Evolutionary conservation across 2,113 vertebrate species (phyloP).

Genomic region (Ceuthmochares aereus): DNA sequence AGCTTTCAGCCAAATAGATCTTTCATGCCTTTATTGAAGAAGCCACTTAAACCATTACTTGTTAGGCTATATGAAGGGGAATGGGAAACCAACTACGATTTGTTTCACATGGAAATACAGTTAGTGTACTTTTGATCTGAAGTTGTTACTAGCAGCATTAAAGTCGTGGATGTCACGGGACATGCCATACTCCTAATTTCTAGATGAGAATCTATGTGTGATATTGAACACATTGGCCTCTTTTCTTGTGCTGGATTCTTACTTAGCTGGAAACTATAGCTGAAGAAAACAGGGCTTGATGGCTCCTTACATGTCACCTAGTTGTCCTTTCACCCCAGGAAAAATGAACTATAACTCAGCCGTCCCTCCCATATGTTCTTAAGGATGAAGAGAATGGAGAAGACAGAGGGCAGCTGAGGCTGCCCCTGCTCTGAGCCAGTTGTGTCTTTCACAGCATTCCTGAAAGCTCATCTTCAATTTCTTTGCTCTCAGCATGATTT

Average conservation of each 20-base stretch:
- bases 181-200: neutral
- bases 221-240: neutral
- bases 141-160: neutral
- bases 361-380: neutral
- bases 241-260: conserved; percentile 3
- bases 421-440: neutral
- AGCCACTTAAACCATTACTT: neutral
- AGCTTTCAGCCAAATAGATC: neutral
- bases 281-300: neutral
- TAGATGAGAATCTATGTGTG: neutral
- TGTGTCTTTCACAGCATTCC: neutral
- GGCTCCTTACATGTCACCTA: neutral
- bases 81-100: neutral
- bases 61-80: neutral
- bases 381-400: neutral
- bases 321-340: neutral
- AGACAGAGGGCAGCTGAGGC: neutral
- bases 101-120: neutral
- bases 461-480: neutral
- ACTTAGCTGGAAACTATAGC: neutral
- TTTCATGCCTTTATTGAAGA: neutral
- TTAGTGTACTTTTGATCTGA: neutral
- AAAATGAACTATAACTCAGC: neutral
- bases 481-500: neutral
- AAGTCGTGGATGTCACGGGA: neutral